Percentiles rank a stretch among this genome's conserved stretches.
Conservation (phyloP, 2,888 invertebrate species). For the Antitype chi region DNA sequence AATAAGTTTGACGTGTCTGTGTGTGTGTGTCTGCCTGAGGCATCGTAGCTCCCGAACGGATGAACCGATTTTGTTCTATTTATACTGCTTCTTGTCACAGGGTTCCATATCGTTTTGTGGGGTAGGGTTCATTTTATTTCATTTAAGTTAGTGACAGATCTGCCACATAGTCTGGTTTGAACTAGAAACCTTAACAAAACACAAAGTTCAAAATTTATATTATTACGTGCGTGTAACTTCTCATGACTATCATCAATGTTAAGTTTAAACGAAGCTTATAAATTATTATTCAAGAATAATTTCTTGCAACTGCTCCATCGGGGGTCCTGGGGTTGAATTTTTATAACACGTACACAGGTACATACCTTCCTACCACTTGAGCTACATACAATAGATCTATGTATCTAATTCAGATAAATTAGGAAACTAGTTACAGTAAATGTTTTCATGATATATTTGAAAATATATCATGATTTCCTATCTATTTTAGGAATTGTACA, state of each 20-base stretch:
- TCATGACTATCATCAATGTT: not conserved
- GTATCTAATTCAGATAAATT: constrained; percentile 10
- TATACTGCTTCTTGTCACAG: not conserved
- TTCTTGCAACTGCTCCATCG: not conserved
- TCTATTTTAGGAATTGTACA: no score
- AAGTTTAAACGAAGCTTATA: not conserved
- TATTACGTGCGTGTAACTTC: not conserved
- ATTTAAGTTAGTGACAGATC: not conserved
- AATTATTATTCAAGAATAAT: not conserved
- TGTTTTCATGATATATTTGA: no score
- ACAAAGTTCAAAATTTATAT: not conserved
- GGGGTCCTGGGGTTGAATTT: no score
- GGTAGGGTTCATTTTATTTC: no score
- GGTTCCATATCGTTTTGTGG: no score
- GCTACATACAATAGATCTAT: no score
- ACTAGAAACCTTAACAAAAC: not conserved
- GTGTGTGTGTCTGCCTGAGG: no score
- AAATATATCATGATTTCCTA: no score
- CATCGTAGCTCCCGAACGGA: no score
- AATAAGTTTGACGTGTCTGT: no score
- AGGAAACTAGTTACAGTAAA: not conserved
- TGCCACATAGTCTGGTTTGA: not conserved
- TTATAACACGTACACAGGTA: not conserved
- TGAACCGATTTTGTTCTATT: no score
- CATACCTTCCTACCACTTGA: no score